A percentile compares a stretch with the other conserved stretches of the same genome.
These are phyloP conservation scores for Hymenochirus boettgeri DNA, from an alignment of 2,113 vertebrate genomes.

Conservation along the genomic window DNA sequence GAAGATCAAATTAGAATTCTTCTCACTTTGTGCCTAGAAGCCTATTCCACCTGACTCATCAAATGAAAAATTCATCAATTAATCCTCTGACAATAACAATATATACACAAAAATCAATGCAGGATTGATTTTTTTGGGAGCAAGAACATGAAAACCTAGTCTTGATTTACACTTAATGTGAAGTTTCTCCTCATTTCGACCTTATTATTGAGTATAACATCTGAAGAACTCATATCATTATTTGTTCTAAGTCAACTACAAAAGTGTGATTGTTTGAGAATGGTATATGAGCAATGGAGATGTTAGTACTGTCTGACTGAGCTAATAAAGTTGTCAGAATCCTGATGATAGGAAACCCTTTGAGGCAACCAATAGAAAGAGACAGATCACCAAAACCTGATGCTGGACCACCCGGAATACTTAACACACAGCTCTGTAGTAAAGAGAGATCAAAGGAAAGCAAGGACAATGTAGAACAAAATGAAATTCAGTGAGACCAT, in stretches of 20 bases:
- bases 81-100: constrained; percentile 83
- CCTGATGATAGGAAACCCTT: constrained; percentile 75
- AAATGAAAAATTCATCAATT: constrained; percentile 87
- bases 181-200: constrained; percentile 71
- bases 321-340: constrained; percentile 96
- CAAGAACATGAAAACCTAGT: constrained; percentile 66
- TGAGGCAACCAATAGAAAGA: constrained; percentile 71
- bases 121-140: constrained; percentile 72
- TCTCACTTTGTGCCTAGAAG: constrained; percentile 61
- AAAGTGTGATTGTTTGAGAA: constrained; percentile 68
- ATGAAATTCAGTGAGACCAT: constrained; percentile 50
- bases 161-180: constrained; percentile 62
- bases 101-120: constrained; percentile 78
- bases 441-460: constrained; percentile 73
- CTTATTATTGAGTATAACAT: constrained; percentile 70
- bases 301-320: constrained; percentile 49
- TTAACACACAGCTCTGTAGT: constrained; percentile 60
- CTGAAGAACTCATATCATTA: constrained; percentile 65
- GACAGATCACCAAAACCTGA: constrained; percentile 75
- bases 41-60: constrained; percentile 72
- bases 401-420: constrained; percentile 86
- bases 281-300: constrained; percentile 49
- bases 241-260: constrained; percentile 71
- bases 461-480: constrained; percentile 64
- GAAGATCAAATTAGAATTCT: constrained; percentile 73